Conservation (phyloP, 2,888 invertebrate species). For the Drosophila emarginata region DNA sequence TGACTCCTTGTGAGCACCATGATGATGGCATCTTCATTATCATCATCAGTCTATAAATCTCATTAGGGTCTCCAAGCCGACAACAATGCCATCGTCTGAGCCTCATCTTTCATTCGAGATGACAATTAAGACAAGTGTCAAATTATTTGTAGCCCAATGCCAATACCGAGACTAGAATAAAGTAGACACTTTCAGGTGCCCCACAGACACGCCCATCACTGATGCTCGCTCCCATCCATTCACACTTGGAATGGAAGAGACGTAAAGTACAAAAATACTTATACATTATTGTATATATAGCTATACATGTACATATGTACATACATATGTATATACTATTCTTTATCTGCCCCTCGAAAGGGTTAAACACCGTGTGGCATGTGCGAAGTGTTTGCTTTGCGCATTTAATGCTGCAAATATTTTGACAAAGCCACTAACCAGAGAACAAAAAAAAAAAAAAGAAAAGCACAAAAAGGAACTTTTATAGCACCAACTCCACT, state of each 20-base stretch:
- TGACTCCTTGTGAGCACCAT: slow-evolving; percentile 33
- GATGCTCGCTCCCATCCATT: not conserved
- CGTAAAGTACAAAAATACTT: not conserved
- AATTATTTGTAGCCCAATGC: slow-evolving; percentile 71
- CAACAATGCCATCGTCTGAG: slow-evolving; percentile 44
- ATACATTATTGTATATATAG: too few species aligned
- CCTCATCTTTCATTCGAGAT: slow-evolving; percentile 61
- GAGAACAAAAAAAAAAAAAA: slow-evolving; percentile 4
- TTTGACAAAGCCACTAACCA: slow-evolving; percentile 57
- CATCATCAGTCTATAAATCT: slow-evolving; percentile 50
- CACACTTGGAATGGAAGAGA: not conserved
- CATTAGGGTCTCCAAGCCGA: slow-evolving; percentile 60
- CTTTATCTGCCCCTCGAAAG: slow-evolving; percentile 29
- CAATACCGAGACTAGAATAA: slow-evolving; percentile 37
- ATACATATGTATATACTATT: not conserved
- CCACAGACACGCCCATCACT: slow-evolving; percentile 35
- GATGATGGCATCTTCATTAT: slow-evolving; percentile 20
- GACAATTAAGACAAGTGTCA: slow-evolving; percentile 77
- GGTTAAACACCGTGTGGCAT: slow-evolving; percentile 56
- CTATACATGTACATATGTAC: not conserved
- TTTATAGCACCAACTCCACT: slow-evolving; percentile 17
- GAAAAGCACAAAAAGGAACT: not conserved
- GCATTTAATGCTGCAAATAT: slow-evolving; percentile 70
- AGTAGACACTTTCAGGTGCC: slow-evolving; percentile 20
- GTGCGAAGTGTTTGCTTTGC: slow-evolving; percentile 70